Percentiles rank a stretch among this genome's conserved stretches.
Evolutionary conservation across 2,113 vertebrate genomes (phyloP).

Genomic region (Calcarius ornatus): DNA sequence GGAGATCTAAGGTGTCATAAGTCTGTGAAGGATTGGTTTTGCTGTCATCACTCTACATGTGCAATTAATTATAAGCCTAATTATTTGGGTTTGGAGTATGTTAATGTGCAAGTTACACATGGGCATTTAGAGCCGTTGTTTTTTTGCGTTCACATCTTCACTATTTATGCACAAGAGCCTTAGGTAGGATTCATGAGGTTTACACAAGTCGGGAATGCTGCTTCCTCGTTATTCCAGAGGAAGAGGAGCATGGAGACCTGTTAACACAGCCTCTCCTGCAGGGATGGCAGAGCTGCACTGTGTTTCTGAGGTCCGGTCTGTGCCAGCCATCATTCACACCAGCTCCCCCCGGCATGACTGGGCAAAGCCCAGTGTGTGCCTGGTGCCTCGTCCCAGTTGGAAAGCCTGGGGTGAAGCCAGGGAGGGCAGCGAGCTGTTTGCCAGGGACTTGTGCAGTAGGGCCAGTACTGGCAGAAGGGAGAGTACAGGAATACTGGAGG

Average conservation of each 20-base stretch:
- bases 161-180: not conserved
- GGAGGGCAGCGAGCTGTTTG: not conserved
- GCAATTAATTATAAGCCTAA: not conserved
- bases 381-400: not conserved
- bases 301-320: accelerated
- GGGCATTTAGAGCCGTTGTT: not conserved
- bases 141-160: not conserved
- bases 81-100: not conserved
- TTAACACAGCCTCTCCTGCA: not conserved
- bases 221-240: not conserved
- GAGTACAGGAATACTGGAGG: not conserved
- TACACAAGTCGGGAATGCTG: not conserved
- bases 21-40: not conserved
- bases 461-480: not conserved
- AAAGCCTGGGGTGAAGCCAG: not conserved
- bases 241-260: not conserved
- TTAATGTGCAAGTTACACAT: accelerated
- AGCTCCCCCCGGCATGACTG: not conserved
- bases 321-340: accelerated
- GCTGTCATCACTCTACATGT: accelerated
- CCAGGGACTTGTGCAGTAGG: not conserved
- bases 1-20: not conserved
- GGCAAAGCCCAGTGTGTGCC: not conserved
- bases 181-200: not conserved
- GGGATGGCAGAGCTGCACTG: accelerated